Conservation (phyloP, 2,113 vertebrate species). For the Chitala chitala region DNA sequence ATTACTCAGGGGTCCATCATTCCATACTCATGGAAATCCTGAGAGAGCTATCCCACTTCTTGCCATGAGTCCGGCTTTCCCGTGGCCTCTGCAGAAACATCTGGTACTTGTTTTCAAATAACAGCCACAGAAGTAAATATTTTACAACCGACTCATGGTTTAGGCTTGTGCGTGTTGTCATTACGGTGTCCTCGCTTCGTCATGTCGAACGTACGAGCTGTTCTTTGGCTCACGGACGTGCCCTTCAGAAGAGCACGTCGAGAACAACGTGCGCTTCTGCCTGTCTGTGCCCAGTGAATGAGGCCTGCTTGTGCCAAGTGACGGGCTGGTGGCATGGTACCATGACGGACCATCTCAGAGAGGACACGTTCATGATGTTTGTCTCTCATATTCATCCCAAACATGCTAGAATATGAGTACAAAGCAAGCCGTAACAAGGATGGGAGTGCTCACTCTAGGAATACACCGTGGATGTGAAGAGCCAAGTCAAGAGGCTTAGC, state of each 20-base stretch:
- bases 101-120: background rate
- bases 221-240: background rate
- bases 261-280: too few relatives aligned
- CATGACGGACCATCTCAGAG: too few relatives aligned
- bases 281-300: too few relatives aligned
- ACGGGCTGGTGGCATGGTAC: too few relatives aligned
- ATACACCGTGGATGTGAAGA: background rate
- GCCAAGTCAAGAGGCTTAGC: background rate
- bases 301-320: too few relatives aligned
- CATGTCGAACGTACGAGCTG: background rate
- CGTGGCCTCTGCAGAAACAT: conserved; percentile 1
- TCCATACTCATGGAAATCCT: background rate
- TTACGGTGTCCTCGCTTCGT: background rate
- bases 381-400: background rate
- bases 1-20: background rate
- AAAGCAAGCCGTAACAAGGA: too few relatives aligned
- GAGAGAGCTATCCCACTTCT: background rate
- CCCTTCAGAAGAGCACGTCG: background rate
- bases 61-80: background rate
- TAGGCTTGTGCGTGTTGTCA: background rate
- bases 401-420: background rate
- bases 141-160: background rate
- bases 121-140: background rate
- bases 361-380: too few relatives aligned
- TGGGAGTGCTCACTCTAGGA: background rate